Conservation (phyloP, 2,113 vertebrate species). For the Tricholaema leucomelas region DNA sequence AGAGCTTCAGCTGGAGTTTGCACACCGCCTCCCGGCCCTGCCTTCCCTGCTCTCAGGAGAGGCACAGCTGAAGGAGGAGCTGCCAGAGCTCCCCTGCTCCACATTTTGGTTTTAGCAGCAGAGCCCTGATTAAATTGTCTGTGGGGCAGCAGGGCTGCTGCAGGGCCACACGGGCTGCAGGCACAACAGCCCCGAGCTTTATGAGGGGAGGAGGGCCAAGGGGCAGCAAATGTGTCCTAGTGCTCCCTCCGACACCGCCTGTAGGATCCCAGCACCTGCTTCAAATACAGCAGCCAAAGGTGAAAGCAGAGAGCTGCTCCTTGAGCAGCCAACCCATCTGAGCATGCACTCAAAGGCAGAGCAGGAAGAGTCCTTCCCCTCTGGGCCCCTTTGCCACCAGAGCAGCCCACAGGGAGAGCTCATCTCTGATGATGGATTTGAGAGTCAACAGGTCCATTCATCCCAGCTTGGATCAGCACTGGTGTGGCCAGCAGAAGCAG, state of each 20-base stretch:
- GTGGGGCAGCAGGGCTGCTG: not conserved
- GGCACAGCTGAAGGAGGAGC: not conserved
- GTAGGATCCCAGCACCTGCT: not conserved
- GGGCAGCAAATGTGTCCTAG: not conserved
- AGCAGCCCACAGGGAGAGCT: not conserved
- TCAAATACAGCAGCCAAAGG: not conserved
- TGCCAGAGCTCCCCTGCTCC: not conserved
- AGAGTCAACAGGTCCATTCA: not conserved
- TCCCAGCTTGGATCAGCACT: not conserved
- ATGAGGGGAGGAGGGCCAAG: not conserved
- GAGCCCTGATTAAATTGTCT: constrained; percentile 36
- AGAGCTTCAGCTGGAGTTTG: fast-evolving
- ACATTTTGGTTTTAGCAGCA: constrained; percentile 26
- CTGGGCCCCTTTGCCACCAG: not conserved
- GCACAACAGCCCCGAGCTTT: not conserved
- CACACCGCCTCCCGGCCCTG: not conserved
- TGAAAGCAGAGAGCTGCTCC: not conserved
- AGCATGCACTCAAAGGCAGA: not conserved
- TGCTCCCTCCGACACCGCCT: fast-evolving
- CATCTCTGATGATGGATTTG: not conserved
- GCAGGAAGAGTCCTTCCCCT: not conserved
- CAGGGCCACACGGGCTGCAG: not conserved
- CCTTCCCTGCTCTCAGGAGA: constrained; percentile 39
- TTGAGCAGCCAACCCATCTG: not conserved
- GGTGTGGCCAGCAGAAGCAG: no score